Conservation (phyloP, 37 sponge, comb jelly and placozoan species). For the Eunapius fragilis region DNA sequence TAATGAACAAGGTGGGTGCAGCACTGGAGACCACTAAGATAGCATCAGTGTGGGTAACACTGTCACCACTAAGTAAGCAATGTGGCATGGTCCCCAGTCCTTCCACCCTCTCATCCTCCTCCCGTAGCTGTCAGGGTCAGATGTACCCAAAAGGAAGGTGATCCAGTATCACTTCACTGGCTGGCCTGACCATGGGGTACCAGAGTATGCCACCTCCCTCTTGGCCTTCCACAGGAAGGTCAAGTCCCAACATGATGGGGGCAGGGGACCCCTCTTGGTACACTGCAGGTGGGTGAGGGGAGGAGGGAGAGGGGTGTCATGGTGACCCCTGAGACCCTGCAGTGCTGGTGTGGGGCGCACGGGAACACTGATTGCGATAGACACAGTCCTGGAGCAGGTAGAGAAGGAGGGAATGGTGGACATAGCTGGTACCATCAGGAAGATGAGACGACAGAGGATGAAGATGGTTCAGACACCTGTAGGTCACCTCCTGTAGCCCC, state of each 20-base stretch:
- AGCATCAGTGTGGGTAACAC: too few relatives aligned
- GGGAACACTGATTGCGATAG: conserved; percentile 70
- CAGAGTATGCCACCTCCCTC: conserved; percentile 62
- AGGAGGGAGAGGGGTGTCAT: background rate
- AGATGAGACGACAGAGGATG: conserved; percentile 68
- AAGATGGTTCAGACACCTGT: conserved; percentile 76
- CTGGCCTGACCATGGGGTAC: conserved; percentile 93
- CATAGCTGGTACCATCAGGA: conserved; percentile 41
- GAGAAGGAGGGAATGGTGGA: conserved; percentile 53
- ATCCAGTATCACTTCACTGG: conserved; percentile 78
- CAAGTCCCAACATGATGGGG: conserved; percentile 25
- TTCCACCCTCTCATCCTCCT: background rate
- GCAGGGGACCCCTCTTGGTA: conserved; percentile 47
- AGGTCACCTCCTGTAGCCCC: background rate
- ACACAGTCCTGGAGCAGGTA: conserved; percentile 63
- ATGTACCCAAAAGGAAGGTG: conserved; percentile 22
- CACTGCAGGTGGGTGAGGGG: conserved; percentile 74
- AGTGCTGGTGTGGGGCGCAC: conserved; percentile 90
- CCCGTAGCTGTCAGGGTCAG: background rate
- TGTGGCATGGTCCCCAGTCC: too few relatives aligned
- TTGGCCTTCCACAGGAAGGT: conserved; percentile 59
- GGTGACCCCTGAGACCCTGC: background rate
- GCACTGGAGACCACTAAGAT: too few relatives aligned
- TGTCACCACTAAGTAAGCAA: too few relatives aligned
- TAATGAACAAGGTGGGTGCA: too few relatives aligned